Evolutionary conservation across 2,888 invertebrate genomes (phyloP), one percentile per base, ranked within the genome.

Genomic region (Cryptosula pallasiana): DNA sequence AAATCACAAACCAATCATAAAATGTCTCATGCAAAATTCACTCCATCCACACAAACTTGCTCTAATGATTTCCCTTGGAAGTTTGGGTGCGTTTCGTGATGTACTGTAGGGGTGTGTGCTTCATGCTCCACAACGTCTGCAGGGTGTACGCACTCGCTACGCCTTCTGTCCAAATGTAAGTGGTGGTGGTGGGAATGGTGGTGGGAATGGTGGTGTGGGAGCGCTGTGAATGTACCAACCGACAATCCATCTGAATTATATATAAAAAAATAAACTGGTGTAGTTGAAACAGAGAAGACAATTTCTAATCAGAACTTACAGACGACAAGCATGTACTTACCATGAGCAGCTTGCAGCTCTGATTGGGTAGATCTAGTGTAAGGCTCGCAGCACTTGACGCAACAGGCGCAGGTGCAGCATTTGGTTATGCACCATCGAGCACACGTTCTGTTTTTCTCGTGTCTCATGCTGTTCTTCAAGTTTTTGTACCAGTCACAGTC

Each of bases 351-450:
- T 63, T 63, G 27, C 3, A 63, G 13, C 63, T 63, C 63, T 32
- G 25, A 3, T 9, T 20, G 25, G 13, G 63, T 32, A 13, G 63
- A 5, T 27, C 63, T 63, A 32, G 63, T 63, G 63, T 63, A 63
- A 34, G 63, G 63, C 32, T 63, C 63, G 32, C 63, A 63, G 32
- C 63, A 63, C n/a, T 63, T 63, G n/a, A 63, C 63, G 32, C 63
- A 63, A 5, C 27, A 27, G n/a, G 13, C 13, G 63, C 63, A 63
- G 13, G 5, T 27, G 63, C 63, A 63, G 63, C 63, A 63, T 27
- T 63, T 29, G 5, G 25, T 63, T 27, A 63, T 27, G 27, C 63
- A 63, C 32, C 20, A 25, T 5, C 63, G 29, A 27, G 63, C 63
- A 32, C 63, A 63, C 1, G 32, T 32, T 34, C 63, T 63, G 32